Base-by-base conservation (phyloP, 2,113 vertebrate genomes). In the Gavialis gangeticus region DNA sequence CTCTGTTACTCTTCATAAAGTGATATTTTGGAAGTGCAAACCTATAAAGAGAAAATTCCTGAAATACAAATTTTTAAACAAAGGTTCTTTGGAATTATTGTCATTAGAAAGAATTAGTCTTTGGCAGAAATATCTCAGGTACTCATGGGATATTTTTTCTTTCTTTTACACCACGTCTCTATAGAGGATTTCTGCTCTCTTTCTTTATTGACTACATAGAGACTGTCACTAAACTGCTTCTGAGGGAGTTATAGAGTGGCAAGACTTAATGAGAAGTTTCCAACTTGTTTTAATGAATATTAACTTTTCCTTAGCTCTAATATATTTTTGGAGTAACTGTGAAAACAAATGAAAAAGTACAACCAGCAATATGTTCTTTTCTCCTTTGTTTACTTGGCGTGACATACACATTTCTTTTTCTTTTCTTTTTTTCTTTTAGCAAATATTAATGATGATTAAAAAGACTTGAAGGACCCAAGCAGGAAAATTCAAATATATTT, bases 41-140 rank as follows among this genome's bases (percentile, higher is more conserved):
- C 37, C 27, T 57, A 13, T 25, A 67, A 93, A 92, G 55, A 0
- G 0, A 2, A 46, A 12, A 46, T 73, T 46, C 69, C 21, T 73
- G 24, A 73, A 46, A 22, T 73, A 46, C 69, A 73, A 46, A 46
- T 46, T 73, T 73, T 22, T 22, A 46, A 37, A 46, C 22, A 46
- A 73, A 24, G 21, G 34, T 6, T 73, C 69, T 73, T 73, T 73
- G 69, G 69, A 73, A 73, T 73, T 14, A 37, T 13, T 7, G 37
- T 37, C 37, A 24, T 73, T 46, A 25, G 22, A 46, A 46, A 46
- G 7, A 46, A 46, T 46, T 46, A 46, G 46, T 46, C 69, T 73
- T 24, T 22, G 3, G 34, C 46, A 37, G 34, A 73, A 46, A 73
- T 19, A 34, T 46, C 69, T 73, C 69, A 73, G 24, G 34, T 73